Evolutionary conservation across 2,797 vertebrate species (phyloP), one percentile per base, ranked within the genome.

Genomic region (Diplodus puntazzo): DNA sequence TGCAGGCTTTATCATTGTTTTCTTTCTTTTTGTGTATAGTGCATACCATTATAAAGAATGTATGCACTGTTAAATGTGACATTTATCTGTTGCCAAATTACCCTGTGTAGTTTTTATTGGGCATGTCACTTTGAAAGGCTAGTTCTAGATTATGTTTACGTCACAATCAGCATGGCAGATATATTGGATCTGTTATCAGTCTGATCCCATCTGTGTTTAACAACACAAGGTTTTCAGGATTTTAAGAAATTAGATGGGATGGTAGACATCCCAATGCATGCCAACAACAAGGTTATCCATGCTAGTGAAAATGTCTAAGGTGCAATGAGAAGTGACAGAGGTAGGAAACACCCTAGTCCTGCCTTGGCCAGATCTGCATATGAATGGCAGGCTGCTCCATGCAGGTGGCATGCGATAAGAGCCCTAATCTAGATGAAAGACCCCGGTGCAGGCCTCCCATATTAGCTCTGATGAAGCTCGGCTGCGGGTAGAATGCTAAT

Each of bases 391-490:
- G 68, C 80, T 82, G 89, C 85, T 88, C 84, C 87, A 85, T 92
- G 86, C 94, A 95, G 90, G 90, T 95, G 91, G 92, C 88, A 89
- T 91, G 91, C 48, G 92, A 94, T 94, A 93, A 94, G 91, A 89
- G 79, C 81, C 85, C 86, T 94, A 93, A 95, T 95, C 91, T 93
- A 92, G 90, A 93, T 94, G 88, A 95, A 93, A 92, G 88, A 86
- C 87, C 83, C 73, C 11, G 3, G 86, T 90, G 90, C 90, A 91
- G 90, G 87, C 87, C 90, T 91, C 87, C 83, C 86, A 86, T 92
- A 93, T 94, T 94, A 95, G 89, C 89, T 77, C 67, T 86, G 86
- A 92, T 91, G 89, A 94, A 94, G 88, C 82, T 74, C 70, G 86
- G 74, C 72, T 83, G 86, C 30, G 70, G 70, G 84, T 73, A 75